Percentiles rank a stretch among this genome's conserved stretches.
phyloP scores from a whole-genome alignment of 2,797 vertebrate genomes.

The Characodon lateralis region DNA sequence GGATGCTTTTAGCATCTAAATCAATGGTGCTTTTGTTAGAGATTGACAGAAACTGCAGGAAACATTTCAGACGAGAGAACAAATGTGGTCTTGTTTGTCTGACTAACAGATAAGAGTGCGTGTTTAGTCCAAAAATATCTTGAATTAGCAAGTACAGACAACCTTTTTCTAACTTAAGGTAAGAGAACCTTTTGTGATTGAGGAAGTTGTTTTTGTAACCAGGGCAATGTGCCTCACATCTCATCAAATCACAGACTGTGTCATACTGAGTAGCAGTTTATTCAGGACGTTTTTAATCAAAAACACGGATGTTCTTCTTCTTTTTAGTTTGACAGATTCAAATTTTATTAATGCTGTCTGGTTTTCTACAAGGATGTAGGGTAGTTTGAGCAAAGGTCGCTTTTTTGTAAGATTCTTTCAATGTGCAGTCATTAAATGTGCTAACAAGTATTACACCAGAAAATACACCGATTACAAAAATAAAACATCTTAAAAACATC shows the following conservation, averaged over 20 bases:
- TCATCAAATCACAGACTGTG: neutral
- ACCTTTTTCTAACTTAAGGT: constrained; percentile 2
- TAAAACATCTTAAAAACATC: neutral
- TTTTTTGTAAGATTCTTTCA: no score
- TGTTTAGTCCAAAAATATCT: constrained; percentile 40
- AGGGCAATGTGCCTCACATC: no score
- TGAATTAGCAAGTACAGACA: constrained; percentile 8
- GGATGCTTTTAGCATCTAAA: constrained; percentile 13
- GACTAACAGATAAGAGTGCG: constrained; percentile 21
- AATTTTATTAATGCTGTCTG: neutral
- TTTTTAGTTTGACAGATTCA: neutral
- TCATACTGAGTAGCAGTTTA: neutral
- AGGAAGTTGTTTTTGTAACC: neutral
- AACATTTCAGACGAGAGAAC: constrained; percentile 26
- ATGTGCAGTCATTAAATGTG: neutral
- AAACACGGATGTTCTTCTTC: no score
- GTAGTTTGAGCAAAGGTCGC: neutral
- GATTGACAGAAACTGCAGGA: constrained; percentile 28
- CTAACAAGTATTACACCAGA: neutral
- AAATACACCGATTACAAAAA: neutral
- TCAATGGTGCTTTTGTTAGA: constrained; percentile 12
- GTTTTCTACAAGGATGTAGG: neutral
- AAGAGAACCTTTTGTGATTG: neutral
- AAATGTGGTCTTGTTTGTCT: constrained; percentile 24
- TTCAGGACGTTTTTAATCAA: neutral